Conservation (phyloP, 92 coral and sea anemone species). For the Scolanthus callimorphus region DNA sequence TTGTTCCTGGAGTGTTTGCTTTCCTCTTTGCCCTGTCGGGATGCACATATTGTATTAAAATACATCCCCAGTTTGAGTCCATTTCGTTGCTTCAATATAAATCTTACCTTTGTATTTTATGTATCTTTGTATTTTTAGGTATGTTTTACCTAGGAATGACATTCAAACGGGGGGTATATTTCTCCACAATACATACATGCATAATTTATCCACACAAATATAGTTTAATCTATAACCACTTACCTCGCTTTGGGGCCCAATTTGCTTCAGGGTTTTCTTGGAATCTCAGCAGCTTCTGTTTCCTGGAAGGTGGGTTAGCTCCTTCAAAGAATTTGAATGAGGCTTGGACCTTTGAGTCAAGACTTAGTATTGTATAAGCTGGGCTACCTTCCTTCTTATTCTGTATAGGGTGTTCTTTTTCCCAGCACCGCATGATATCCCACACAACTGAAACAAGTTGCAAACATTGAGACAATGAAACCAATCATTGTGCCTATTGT, state of each 20-base stretch:
- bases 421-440: slow-evolving; percentile 97
- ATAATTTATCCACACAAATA: no score
- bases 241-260: slow-evolving; percentile 99
- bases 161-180: no score
- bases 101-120: no score
- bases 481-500: no score
- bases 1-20: slow-evolving; percentile 35
- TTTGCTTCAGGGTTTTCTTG: slow-evolving; percentile 95
- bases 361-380: slow-evolving; percentile 64
- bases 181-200: no score
- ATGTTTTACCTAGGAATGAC: no score
- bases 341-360: slow-evolving; percentile 68
- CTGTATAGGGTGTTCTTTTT: slow-evolving; percentile 80
- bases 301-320: slow-evolving; percentile 87
- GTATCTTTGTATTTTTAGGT: no score
- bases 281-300: slow-evolving; percentile 73
- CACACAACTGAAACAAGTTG: slow-evolving; percentile 84
- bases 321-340: slow-evolving; percentile 69
- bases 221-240: not conserved
- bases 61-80: no score
- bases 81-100: no score
- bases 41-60: no score
- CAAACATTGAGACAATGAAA: no score
- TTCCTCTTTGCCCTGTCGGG: slow-evolving; percentile 77
- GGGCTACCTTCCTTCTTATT: slow-evolving; percentile 75